A percentile compares a stretch with the other conserved stretches of the same genome.
Conservation (phyloP, 2,113 vertebrate genomes). For the Oncorhynchus gorbuscha region DNA sequence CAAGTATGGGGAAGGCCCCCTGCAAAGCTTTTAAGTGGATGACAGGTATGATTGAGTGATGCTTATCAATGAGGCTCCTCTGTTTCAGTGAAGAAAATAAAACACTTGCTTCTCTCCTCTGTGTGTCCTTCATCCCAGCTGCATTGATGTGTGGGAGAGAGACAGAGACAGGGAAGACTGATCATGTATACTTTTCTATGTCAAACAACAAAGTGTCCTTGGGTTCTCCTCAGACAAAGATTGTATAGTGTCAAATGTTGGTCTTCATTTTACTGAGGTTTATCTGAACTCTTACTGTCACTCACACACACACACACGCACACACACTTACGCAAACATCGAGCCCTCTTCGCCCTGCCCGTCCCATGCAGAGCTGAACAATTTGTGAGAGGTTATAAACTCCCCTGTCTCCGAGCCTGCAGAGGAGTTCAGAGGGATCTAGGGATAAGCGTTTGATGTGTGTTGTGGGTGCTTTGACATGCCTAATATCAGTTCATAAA, state of each 20-base stretch:
- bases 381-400: slow-evolving; percentile 2
- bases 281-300: background rate
- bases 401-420: background rate
- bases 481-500: slow-evolving; percentile 20
- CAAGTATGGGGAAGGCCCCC: background rate
- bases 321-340: background rate
- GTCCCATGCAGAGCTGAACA: background rate
- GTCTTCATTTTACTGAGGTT: too few species aligned
- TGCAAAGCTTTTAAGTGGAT: background rate
- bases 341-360: background rate
- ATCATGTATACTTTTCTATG: slow-evolving; percentile 26
- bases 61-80: background rate
- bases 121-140: slow-evolving; percentile 12
- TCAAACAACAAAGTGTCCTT: background rate
- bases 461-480: background rate
- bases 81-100: background rate
- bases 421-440: background rate
- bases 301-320: background rate
- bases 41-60: background rate
- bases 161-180: slow-evolving; percentile 24
- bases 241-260: background rate
- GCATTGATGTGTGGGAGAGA: background rate
- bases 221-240: background rate
- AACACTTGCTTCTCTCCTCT: background rate
- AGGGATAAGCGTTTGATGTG: slow-evolving; percentile 7